Conservation (phyloP, 2,888 invertebrate genomes). For the Margaritifera margaritifera region DNA sequence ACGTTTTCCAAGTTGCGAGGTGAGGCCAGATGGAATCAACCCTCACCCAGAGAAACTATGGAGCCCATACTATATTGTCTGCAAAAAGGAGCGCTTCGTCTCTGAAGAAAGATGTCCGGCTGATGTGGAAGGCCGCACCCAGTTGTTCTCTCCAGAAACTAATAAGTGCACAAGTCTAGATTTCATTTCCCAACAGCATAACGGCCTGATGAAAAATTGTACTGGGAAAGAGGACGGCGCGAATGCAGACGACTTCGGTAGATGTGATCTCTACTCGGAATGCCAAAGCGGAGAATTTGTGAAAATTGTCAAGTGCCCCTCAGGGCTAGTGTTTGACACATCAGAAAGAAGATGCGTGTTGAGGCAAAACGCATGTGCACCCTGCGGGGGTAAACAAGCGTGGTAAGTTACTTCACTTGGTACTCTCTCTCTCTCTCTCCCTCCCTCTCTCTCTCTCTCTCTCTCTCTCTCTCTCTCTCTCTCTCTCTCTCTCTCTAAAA, state of each 20-base stretch:
- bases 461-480: too few relatives aligned
- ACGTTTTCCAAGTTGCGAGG: neutral
- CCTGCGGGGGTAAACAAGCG: slow-evolving; percentile 21
- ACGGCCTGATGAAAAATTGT: neutral
- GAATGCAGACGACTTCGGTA: slow-evolving; percentile 40
- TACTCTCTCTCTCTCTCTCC: too few relatives aligned
- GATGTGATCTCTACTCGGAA: slow-evolving; percentile 48
- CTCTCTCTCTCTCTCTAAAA: too few relatives aligned
- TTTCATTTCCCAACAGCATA: neutral
- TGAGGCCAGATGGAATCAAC: neutral
- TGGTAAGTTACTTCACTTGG: slow-evolving; percentile 20
- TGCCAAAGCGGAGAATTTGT: slow-evolving; percentile 33
- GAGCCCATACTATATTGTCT: neutral
- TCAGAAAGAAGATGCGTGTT: slow-evolving; percentile 13
- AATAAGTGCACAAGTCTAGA: neutral
- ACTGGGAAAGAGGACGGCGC: neutral
- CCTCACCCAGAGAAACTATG: neutral
- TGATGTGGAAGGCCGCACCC: neutral
- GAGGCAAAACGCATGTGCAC: slow-evolving; percentile 23
- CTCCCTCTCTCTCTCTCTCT: too few relatives aligned
- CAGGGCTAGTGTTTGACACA: slow-evolving; percentile 25
- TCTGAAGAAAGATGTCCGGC: slow-evolving; percentile 12
- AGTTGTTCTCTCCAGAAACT: neutral
- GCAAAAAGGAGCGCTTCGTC: neutral
- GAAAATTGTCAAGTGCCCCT: slow-evolving; percentile 19